These are phyloP conservation scores for Calliscelio sp. DNA, from an alignment of 2,888 invertebrate species.

Conservation along the genomic window DNA sequence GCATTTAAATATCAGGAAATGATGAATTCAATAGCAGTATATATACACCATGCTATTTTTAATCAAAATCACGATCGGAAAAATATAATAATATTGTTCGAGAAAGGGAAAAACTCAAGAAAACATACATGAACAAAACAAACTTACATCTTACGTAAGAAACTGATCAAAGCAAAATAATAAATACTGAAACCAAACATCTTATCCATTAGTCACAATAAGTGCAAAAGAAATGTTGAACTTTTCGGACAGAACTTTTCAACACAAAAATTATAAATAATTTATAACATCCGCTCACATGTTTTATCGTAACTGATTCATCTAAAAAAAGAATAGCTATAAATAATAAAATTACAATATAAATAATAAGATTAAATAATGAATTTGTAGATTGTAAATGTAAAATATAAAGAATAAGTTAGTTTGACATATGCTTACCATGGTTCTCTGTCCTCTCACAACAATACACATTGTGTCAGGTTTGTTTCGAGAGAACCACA, in stretches of 20 bases:
- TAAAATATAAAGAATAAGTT: too few species aligned
- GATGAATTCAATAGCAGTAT: background rate
- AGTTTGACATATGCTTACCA: background rate
- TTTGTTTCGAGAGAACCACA: conserved; percentile 2
- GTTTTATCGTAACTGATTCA: too few species aligned
- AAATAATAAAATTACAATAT: too few species aligned
- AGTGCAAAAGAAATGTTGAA: background rate
- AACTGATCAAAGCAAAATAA: background rate
- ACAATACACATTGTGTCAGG: conserved; percentile 5
- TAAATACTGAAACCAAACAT: background rate
- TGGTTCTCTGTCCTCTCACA: background rate
- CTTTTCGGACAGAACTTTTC: background rate
- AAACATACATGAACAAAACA: background rate
- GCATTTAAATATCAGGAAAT: conserved; percentile 22
- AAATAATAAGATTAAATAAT: too few species aligned
- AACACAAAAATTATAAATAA: too few species aligned
- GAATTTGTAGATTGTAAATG: too few species aligned
- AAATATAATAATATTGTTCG: background rate
- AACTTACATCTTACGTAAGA: background rate
- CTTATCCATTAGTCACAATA: background rate
- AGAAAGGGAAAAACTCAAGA: background rate
- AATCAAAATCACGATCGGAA: conserved; percentile 1
- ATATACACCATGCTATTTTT: conserved; percentile 33
- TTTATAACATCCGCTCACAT: too few species aligned
- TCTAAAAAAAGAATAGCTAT: too few species aligned